phyloP scores from a whole-genome alignment of 2,888 invertebrate species.

The Heteromurus nitidus region DNA sequence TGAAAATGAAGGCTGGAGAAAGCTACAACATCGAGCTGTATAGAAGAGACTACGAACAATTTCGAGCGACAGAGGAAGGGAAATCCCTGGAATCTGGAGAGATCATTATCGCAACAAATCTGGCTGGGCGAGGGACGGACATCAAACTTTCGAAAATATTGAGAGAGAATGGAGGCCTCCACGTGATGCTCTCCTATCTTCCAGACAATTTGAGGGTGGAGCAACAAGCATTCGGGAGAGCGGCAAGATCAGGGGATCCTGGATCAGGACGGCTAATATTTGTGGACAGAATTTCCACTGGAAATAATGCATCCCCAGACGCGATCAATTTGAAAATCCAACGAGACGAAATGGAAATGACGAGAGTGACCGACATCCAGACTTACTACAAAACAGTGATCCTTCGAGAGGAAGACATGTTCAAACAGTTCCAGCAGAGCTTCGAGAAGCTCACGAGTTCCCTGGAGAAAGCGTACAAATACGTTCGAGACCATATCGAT shows the following conservation, averaged over 20 bases:
- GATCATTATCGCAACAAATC: slow-evolving; percentile 75
- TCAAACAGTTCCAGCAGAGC: slow-evolving; percentile 67
- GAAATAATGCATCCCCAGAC: not conserved
- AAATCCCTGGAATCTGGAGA: slow-evolving; percentile 28
- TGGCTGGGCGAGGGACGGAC: slow-evolving; percentile 76
- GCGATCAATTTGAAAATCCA: slow-evolving; percentile 68
- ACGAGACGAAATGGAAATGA: slow-evolving; percentile 70
- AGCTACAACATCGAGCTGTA: not conserved
- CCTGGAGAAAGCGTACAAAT: slow-evolving; percentile 39
- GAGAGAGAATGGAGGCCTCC: slow-evolving; percentile 74
- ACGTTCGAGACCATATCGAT: not conserved
- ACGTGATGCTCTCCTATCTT: slow-evolving; percentile 75
- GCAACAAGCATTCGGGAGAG: slow-evolving; percentile 75
- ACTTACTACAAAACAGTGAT: slow-evolving; percentile 71
- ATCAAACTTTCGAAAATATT: slow-evolving; percentile 74
- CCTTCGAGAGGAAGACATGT: slow-evolving; percentile 70
- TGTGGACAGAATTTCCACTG: not conserved
- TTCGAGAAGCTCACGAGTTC: slow-evolving; percentile 62
- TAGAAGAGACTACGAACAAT: slow-evolving; percentile 23
- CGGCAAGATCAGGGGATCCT: slow-evolving; percentile 75
- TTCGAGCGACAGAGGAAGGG: not conserved
- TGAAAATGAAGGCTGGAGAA: not conserved
- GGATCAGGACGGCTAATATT: slow-evolving; percentile 74
- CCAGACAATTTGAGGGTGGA: slow-evolving; percentile 75
- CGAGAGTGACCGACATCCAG: slow-evolving; percentile 71